Base-by-base conservation (phyloP, 2,888 invertebrate genomes). In the Belgica antarctica region DNA sequence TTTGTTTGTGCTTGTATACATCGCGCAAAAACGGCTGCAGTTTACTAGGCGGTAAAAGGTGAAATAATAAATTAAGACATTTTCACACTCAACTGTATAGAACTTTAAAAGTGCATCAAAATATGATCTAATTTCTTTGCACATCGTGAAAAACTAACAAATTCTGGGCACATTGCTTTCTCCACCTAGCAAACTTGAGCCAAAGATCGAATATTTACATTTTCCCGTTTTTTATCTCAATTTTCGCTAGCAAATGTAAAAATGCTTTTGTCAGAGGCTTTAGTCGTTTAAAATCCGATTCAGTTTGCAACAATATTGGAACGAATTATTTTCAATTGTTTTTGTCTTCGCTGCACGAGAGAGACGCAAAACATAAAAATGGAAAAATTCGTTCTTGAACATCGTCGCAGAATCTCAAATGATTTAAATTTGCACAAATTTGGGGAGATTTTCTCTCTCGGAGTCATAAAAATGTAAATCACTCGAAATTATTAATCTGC, bases 291-390 rank as follows among this genome's bases (percentile, higher is more conserved):
- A 41, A 41, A 5, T 41, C 41, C 41, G 41, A 41, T 57, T 24
- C 28, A 62, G 34, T 62, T 62, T 62, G 62, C 28, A 62, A 34
- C 62, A 62, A 62, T 62, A 62, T 62, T 34, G 62, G 31, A 62
- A 62, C 62, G 62, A 62, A 62, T 62, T 62, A 62, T 62, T 41
- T 15, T 41, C 41, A 62, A 62, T 62, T 62, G 62, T 62, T 62
- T 62, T 15, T 41, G 12, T 41, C 62, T 34, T 41, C 41, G 41
- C 41, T 41, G 41, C 41, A 41, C 10, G 41, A 10, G 41, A 41
- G 15, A 4, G 41, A 5, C n/a, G n/a, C n/a, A n/a, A n/a, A 41
- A 15, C 41, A 15, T n/a, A n/a, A 41, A 41, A 12, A 12, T 12
- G 41, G 15, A 41, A 41, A 41, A 41, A 41, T 5, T 41, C 41